Percentiles rank a stretch among this genome's conserved stretches.
Conservation (phyloP, 2,888 invertebrate genomes). For the Platycheirus albimanus region DNA sequence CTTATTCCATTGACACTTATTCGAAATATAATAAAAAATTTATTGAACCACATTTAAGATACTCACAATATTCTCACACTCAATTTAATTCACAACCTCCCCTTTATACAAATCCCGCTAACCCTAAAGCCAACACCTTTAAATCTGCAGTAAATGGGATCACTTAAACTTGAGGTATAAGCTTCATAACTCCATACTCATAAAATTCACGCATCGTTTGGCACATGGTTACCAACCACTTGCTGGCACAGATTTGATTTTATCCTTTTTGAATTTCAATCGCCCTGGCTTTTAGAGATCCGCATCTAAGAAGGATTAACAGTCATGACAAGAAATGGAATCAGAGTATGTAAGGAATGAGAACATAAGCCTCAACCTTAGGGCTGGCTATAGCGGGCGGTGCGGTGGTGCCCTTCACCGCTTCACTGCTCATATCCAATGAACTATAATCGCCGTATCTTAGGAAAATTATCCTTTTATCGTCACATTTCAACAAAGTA, state of each 20-base stretch:
- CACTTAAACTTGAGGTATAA: slow-evolving; percentile 42
- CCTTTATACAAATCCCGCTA: background rate
- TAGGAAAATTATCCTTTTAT: slow-evolving; percentile 74
- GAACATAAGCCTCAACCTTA: slow-evolving; percentile 31
- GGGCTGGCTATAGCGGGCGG: background rate
- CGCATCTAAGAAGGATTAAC: slow-evolving; percentile 70
- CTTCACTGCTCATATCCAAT: slow-evolving; percentile 32
- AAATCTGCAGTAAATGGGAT: slow-evolving; percentile 49
- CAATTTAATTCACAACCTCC: slow-evolving; percentile 43
- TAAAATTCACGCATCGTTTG: slow-evolving; percentile 70
- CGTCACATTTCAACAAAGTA: slow-evolving; percentile 63
- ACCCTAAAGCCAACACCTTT: slow-evolving; percentile 25
- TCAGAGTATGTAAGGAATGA: slow-evolving; percentile 26
- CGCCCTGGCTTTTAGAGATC: slow-evolving; percentile 37
- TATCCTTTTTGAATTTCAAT: slow-evolving; percentile 63
- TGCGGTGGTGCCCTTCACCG: background rate
- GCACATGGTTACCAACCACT: slow-evolving; percentile 54
- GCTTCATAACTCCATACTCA: slow-evolving; percentile 60
- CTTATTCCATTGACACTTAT: no score
- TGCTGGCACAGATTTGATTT: slow-evolving; percentile 58
- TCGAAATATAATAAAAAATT: no score
- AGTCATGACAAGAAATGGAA: slow-evolving; percentile 64
- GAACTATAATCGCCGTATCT: slow-evolving; percentile 71
- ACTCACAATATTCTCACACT: slow-evolving; percentile 53
- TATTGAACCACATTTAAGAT: slow-evolving; percentile 34